Evolutionary conservation across 2,113 vertebrate species (phyloP), one percentile per base, ranked within the genome.

Genomic region (Oophaga pumilio): DNA sequence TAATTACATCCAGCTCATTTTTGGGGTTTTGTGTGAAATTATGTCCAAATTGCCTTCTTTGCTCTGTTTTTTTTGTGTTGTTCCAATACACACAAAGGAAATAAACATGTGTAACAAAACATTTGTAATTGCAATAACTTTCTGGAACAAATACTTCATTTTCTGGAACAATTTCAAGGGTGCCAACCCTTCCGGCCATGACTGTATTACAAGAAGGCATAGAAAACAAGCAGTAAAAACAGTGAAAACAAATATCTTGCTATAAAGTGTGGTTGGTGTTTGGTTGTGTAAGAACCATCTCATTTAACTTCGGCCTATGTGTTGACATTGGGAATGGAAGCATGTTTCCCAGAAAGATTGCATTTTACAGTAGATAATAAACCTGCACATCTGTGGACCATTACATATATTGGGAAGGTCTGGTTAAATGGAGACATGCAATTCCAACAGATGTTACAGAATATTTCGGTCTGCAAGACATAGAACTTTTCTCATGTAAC

Each of bases 361-460:
- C 13, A 50, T 64, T 77, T 43, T 43, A 43, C 33, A 4, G 33
- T 18, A 86, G 33, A 86, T 86, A 64, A 66, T 77, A 76, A 85
- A 18, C 24, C 43, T 43, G 11, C 59, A 77, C 73, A 86, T 86
- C 56, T 88, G 86, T 82, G 79, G 26, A 76, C 71, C 53, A 82
- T 87, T 74, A 73, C 43, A 64, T 50, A 53, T 53, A 83, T 18
- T 53, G 43, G n/a, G n/a, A 53, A 83, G 43, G 20, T 53, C 81
- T 69, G 64, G 22, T 52, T 26, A 52, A 68, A 62, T 6, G 8
- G 33, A 82, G 80, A 64, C 60, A 69, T 83, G 49, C 15, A 52
- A 43, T 18, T 68, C 66, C 20, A 83, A 68, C 81, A 83, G 81
- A 83, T 83, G 81, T 83, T 83, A 83, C 14, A 68, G 49, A 15